Evolutionary conservation across 2,797 vertebrate species (phyloP).

Genomic region (Amazonetta brasiliensis): DNA sequence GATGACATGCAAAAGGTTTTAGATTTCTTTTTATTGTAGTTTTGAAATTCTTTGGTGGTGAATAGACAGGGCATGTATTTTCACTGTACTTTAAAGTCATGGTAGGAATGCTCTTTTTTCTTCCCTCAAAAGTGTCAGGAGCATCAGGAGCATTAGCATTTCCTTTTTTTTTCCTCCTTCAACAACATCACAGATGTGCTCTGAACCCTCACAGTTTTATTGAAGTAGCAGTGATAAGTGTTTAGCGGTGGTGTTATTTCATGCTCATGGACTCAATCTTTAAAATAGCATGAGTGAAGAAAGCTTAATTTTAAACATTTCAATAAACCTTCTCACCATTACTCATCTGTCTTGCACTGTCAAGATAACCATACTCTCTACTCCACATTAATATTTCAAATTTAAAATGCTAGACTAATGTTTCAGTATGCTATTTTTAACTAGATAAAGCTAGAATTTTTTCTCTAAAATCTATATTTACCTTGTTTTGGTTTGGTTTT

Average conservation of each 20-base stretch:
- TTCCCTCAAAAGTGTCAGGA: neutral
- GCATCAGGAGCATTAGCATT: neutral
- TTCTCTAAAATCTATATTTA: neutral
- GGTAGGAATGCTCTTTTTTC: neutral
- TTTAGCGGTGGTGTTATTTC: neutral
- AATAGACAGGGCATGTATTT: neutral
- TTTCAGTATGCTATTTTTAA: neutral
- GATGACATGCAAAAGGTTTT: neutral
- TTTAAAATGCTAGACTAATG: neutral
- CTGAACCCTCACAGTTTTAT: neutral
- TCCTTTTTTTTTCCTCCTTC: neutral
- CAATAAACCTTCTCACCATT: neutral
- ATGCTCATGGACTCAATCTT: neutral
- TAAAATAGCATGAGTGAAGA: neutral
- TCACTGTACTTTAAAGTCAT: neutral
- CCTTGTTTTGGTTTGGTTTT: too few relatives aligned
- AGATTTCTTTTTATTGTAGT: neutral
- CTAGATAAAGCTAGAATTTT: neutral
- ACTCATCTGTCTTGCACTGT: neutral
- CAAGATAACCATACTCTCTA: neutral
- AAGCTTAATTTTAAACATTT: neutral
- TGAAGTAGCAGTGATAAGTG: neutral
- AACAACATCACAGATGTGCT: neutral
- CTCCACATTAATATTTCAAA: neutral
- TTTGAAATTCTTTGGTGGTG: neutral